phyloP scores from a whole-genome alignment of 1,140 invertebrate genomes.

The Drosophila lowei region DNA sequence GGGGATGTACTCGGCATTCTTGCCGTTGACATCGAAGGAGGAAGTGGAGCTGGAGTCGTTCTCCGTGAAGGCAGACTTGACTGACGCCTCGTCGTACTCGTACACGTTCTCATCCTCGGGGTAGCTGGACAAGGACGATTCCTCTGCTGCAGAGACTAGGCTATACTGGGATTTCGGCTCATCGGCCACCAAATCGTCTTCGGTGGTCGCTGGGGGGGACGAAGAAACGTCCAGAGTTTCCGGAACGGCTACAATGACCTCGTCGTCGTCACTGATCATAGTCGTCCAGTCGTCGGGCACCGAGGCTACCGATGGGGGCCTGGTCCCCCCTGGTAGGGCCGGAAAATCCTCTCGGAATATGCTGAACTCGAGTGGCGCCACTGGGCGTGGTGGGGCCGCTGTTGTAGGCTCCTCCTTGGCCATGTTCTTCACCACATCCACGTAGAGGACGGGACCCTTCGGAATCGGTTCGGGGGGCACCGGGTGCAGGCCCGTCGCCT shows the following conservation, averaged over 20 bases:
- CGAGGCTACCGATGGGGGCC: neutral
- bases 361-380: conserved; percentile 42
- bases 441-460: conserved; percentile 30
- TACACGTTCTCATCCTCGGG: no score
- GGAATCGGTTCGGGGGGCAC: conserved; percentile 1
- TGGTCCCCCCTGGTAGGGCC: conserved; percentile 46
- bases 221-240: neutral
- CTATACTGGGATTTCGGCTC: no score
- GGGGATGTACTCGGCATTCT: no score
- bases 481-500: neutral
- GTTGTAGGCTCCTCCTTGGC: conserved; percentile 12
- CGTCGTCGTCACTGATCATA: conserved; percentile 45
- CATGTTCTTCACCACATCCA: conserved; percentile 69
- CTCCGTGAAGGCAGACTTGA: no score
- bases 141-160: no score
- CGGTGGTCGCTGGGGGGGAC: neutral
- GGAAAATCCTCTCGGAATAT: conserved; percentile 64
- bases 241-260: neutral
- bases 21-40: no score
- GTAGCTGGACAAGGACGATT: no score
- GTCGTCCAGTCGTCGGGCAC: conserved; percentile 56
- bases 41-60: no score
- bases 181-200: neutral
- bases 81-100: no score
- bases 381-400: neutral